Base-by-base conservation (phyloP, 2,888 invertebrate species). In the Pandemis corylana region DNA sequence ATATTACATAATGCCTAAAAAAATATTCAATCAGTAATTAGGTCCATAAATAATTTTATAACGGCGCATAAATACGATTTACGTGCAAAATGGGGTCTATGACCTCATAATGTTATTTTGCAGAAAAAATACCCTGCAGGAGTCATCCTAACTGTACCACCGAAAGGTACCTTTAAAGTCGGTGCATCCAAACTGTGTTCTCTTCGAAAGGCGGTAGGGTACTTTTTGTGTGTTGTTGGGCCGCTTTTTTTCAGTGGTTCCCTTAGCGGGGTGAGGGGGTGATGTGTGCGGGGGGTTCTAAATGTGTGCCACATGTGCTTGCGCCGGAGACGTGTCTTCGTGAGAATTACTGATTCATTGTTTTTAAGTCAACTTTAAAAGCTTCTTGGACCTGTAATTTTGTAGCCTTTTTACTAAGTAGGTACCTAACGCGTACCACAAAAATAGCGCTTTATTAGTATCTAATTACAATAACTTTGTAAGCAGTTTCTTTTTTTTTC, bases 331-430 rank as follows among this genome's bases (percentile, higher is more conserved):
- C 83, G 83, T 78, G 79, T 84, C 85, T 86, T 89, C 92, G 91
- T 91, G 93, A 91, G 93, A 93, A 92, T 90, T 89, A 88, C 88
- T 90, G 92, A 92, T 90, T 93, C 92, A 91, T 89, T 88, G 82
- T 86, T 86, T 88, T 87, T 84, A 85, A 36, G 82, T 81, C 85
- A 64, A 56, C 63, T 78, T 80, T 77, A 76, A 80, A 80, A 15
- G 15, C 41, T 72, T 72, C 41, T 80, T 81, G 80, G 78, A 81
- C 81, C 81, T 80, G 74, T 82, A 77, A 68, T 63, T 77, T 77
- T 81, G 28, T 15, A 2, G 49, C 44, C n/a, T 13, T 51, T 51
- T 51, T 5, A n/a, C 6, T 51, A 44, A 0, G 9, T 7, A 7
- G 1, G 9, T 7, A 7, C 44, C 7, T 0, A 44, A 7, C 44